Evolutionary conservation across 2,888 invertebrate species (phyloP), one percentile per base, ranked within the genome.

Genomic region (Piscicola geometra): DNA sequence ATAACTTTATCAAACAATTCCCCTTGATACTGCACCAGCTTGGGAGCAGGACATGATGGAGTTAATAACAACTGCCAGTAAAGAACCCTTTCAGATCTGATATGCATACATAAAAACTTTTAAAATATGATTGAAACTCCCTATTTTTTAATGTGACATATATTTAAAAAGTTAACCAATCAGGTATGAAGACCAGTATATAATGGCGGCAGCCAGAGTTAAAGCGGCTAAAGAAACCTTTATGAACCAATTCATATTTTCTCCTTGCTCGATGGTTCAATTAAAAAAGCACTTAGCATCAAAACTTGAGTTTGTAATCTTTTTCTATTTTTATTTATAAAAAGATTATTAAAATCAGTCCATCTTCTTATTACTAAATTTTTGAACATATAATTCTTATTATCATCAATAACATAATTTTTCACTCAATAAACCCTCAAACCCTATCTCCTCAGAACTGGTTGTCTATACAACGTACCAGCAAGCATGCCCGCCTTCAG

Each of bases 391-490:
- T 47, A 47, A 47, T 47, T 47, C 21, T 15, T 9, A 47, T 47
- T 47, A 15, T n/a, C n/a, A n/a, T n/a, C n/a, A n/a, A n/a, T n/a
- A n/a, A n/a, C n/a, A n/a, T n/a, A n/a, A n/a, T n/a, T n/a, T n/a
- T n/a, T n/a, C n/a, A n/a, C n/a, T n/a, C n/a, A n/a, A n/a, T n/a
- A n/a, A n/a, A n/a, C n/a, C n/a, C n/a, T n/a, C n/a, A n/a, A n/a
- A n/a, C n/a, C n/a, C n/a, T n/a, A n/a, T n/a, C 9, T 9, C 9
- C 50, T 47, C 1, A 60, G 28, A 50, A 28, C 32, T 9, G 56
- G 66, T 30, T 74, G 71, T 47, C 60, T 71, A 30, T 28, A 47
- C 28, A 66, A 66, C 25, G 41, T 30, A 33, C 41, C 74, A 64
- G 41, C 74, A 12, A n/a, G 36, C 28, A 21, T 56, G 47, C 68